Conservation (phyloP, 2,113 vertebrate species). For the Microcebus murinus region DNA sequence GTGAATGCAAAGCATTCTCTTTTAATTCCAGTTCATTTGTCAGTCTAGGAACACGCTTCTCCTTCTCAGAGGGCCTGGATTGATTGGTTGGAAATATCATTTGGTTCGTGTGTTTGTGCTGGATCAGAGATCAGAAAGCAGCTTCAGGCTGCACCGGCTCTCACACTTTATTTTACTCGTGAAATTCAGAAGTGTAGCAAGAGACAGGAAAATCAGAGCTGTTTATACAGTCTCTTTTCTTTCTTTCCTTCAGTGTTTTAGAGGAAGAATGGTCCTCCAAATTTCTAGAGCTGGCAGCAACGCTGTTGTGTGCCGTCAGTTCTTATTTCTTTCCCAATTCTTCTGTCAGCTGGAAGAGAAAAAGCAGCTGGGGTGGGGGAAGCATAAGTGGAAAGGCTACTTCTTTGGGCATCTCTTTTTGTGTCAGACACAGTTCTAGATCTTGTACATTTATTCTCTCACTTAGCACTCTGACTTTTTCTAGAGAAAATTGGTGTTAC, state of each 20-base stretch:
- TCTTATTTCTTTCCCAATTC: not conserved
- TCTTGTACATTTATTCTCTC: not conserved
- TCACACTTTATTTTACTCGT: not conserved
- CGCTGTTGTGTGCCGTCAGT: not conserved
- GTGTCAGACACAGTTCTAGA: not conserved
- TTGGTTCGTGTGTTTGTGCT: conserved; percentile 85
- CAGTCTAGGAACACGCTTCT: conserved; percentile 81
- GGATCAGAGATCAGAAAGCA: conserved; percentile 83
- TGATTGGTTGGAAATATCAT: conserved; percentile 84
- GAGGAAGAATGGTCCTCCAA: conserved; percentile 64
- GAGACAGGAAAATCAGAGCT: conserved; percentile 69
- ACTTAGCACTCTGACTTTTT: not conserved
- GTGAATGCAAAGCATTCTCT: conserved; percentile 72
- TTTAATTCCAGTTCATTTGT: conserved; percentile 78
- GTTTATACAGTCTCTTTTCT: conserved; percentile 78
- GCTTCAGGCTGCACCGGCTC: conserved; percentile 74
- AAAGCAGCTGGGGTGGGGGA: not conserved
- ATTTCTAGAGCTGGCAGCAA: conserved; percentile 63
- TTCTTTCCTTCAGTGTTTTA: conserved; percentile 74
- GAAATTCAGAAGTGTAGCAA: conserved; percentile 62
- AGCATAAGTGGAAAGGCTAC: fast-evolving
- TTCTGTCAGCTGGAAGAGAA: not conserved
- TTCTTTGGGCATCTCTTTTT: not conserved
- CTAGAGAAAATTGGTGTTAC: not conserved
- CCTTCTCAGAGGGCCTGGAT: conserved; percentile 83